Conservation (phyloP, 2,113 vertebrate species). For the Hemiscyllium ocellatum region DNA sequence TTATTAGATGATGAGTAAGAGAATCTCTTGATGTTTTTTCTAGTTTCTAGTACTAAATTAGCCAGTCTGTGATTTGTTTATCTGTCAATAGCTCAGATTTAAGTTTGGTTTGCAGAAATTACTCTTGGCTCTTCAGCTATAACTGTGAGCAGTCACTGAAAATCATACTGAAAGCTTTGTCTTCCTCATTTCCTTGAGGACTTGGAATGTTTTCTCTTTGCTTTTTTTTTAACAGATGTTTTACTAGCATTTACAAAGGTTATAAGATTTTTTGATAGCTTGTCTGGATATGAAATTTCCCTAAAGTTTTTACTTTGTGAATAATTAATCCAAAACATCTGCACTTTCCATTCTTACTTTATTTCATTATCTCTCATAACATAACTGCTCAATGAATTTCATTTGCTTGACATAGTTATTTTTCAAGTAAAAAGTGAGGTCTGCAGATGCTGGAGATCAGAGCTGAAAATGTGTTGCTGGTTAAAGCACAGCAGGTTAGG, state of each 20-base stretch:
- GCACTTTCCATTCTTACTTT: not conserved
- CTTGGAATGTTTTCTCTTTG: not conserved
- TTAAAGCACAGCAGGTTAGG: no score
- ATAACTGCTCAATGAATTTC: not conserved
- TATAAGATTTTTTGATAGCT: not conserved
- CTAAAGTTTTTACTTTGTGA: not conserved
- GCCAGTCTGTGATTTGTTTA: not conserved
- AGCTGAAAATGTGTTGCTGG: no score
- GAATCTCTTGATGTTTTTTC: not conserved
- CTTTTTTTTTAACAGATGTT: not conserved
- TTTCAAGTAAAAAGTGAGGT: no score
- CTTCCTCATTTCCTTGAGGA: not conserved
- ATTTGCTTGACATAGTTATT: not conserved
- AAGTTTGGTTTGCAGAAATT: not conserved
- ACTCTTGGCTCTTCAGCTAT: not conserved
- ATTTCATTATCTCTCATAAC: not conserved
- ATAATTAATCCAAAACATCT: constrained; percentile 5
- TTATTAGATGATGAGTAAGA: not conserved
- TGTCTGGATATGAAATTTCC: not conserved
- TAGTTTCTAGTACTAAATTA: not conserved
- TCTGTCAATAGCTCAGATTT: not conserved
- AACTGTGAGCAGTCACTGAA: not conserved
- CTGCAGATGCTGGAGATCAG: no score
- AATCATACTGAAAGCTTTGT: not conserved
- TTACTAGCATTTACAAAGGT: not conserved